Evolutionary conservation across 2,113 vertebrate genomes (phyloP).

Genomic region (Acrocephalus arundinaceus): DNA sequence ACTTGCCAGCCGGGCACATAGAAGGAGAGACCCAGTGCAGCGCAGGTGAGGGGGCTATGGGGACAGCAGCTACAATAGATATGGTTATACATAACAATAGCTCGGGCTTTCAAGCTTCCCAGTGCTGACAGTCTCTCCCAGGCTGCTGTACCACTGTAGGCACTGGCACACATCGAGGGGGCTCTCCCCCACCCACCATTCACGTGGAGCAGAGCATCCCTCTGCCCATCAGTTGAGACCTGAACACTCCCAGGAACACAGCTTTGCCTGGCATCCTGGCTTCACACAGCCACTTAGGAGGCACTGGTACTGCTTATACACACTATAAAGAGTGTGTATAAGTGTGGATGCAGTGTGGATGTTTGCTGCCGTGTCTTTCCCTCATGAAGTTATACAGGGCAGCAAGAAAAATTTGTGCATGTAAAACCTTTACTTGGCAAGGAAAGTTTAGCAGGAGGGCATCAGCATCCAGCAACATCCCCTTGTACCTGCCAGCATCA

Average conservation of each 20-base stretch:
- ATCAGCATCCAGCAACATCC: neutral
- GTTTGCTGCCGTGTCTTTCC: neutral
- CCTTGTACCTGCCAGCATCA: neutral
- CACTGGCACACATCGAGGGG: neutral
- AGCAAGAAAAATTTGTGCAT: neutral
- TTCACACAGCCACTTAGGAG: neutral
- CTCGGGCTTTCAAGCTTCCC: neutral
- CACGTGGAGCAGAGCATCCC: neutral
- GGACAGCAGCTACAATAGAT: rapidly evolving
- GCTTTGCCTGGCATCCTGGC: neutral
- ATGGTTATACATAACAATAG: rapidly evolving
- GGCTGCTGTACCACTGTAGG: neutral
- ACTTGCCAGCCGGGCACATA: neutral
- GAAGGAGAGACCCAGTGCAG: neutral
- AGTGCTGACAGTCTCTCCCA: neutral
- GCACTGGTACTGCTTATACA: neutral
- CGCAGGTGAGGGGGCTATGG: too few species aligned
- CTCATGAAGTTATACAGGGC: neutral
- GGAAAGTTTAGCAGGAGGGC: neutral
- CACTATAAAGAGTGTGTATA: neutral
- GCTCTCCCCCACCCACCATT: neutral
- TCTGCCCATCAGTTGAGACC: neutral
- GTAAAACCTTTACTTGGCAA: neutral
- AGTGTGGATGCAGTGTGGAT: neutral
- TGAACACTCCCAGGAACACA: neutral